Evolutionary conservation across 2,113 vertebrate species (phyloP), one percentile per base, ranked within the genome.

Genomic region (Mesembrinibis cayennensis): DNA sequence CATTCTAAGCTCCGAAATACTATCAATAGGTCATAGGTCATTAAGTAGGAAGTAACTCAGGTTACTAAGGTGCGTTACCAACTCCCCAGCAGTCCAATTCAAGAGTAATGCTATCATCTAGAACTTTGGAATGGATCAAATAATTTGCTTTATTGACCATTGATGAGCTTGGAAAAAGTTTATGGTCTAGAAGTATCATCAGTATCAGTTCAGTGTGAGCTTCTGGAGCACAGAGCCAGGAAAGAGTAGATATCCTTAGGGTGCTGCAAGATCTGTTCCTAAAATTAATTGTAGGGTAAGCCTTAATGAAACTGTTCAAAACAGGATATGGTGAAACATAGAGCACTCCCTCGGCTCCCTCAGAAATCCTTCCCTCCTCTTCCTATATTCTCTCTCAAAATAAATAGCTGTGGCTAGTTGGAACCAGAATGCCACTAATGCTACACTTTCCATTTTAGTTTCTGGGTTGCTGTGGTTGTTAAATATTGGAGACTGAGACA

Each of bases 291-390:
- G 74, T 47, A 89, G 88, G 90, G 62, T 84, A 91, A 71, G 66
- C 49, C 63, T 77, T 77, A 69, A 92, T 71, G 87, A 92, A 94
- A 86, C 87, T 81, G 47, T 95, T 96, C 85, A 93, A 97, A 97
- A 97, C 96, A 97, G 96, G 95, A 97, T 96, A 25, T 97, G 96
- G 76, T 87, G 93, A 97, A 96, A 95, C 62, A 78, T 34, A 71
- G 59, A 96, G 69, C 62, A 73, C 27, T 88, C 66, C 90, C 70
- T 96, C 40, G 15, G 25, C 83, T 92, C 82, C 27, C 21, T 94
- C 42, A 44, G 67, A 94, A 76, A 72, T 70, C 90, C 69, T 18
- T 89, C 50, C 80, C 72, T 74, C 11, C 26, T 93, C 63, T 58
- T 83, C 81, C 58, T 56, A 3, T 71, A 63, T 65, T 82, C 61